These are phyloP conservation scores for Aleiodes alternator DNA, from an alignment of 2,888 invertebrate species.

Conservation along the genomic window DNA sequence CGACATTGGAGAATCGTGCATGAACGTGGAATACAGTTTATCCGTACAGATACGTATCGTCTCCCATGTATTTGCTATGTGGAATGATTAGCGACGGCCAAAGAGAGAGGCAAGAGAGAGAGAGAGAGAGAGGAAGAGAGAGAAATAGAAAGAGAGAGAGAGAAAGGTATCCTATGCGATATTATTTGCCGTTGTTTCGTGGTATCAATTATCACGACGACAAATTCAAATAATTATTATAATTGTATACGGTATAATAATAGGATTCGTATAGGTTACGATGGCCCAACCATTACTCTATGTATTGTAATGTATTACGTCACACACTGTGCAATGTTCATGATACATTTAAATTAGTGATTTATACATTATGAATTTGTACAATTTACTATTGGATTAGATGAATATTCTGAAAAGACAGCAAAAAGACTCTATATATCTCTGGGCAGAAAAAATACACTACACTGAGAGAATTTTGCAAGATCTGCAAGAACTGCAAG, in stretches of 20 bases:
- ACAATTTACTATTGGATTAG: not conserved
- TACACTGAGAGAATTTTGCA: too few species aligned
- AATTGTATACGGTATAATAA: conserved; percentile 71
- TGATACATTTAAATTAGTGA: too few species aligned
- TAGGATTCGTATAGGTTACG: conserved; percentile 62
- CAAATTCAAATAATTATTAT: conserved; percentile 75
- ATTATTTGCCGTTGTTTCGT: conserved; percentile 58
- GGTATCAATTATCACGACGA: conserved; percentile 73
- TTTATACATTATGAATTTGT: too few species aligned
- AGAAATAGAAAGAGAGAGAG: conserved; percentile 29
- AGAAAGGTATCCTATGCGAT: conserved; percentile 48
- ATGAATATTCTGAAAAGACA: too few species aligned
- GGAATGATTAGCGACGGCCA: conserved; percentile 53
- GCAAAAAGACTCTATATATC: too few species aligned
- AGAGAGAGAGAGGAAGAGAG: conserved; percentile 23
- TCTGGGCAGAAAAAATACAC: too few species aligned
- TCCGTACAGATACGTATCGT: conserved; percentile 39
- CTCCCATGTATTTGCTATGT: conserved; percentile 53
- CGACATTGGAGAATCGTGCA: conserved; percentile 10
- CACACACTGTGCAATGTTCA: too few species aligned
- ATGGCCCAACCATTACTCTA: not conserved
- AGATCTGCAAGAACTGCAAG: too few species aligned
- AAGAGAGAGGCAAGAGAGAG: conserved; percentile 25
- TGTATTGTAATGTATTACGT: not conserved
- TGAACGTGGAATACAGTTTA: conserved; percentile 31